phyloP scores from a whole-genome alignment of 2,888 invertebrate species.

The Eilema griseolum region DNA sequence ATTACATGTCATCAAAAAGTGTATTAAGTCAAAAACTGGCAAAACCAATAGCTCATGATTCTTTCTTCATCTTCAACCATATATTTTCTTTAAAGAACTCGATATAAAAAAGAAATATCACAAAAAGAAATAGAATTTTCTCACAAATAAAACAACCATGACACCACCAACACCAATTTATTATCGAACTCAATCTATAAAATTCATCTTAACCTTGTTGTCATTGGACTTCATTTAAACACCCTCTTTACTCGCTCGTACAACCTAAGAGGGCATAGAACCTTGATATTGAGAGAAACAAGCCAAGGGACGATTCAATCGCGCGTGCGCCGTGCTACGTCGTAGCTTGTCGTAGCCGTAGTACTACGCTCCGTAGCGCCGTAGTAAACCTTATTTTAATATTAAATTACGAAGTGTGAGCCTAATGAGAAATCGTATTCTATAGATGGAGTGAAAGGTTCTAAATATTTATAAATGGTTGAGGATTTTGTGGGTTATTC shows the following conservation, averaged over 20 bases:
- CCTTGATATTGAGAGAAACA: slow-evolving; percentile 24
- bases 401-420: slow-evolving; percentile 23
- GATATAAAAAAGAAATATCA: too few relatives aligned
- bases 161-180: not conserved
- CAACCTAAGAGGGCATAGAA: slow-evolving; percentile 31
- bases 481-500: slow-evolving; percentile 12
- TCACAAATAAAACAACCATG: not conserved
- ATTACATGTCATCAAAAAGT: too few relatives aligned
- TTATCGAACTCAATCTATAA: slow-evolving; percentile 3
- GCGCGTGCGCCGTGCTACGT: slow-evolving; percentile 42
- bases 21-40: not conserved
- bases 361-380: slow-evolving; percentile 42
- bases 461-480: not conserved
- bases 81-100: not conserved
- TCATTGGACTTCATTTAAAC: slow-evolving; percentile 23
- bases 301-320: slow-evolving; percentile 21
- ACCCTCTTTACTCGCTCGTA: not conserved
- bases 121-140: not conserved
- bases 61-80: too few relatives aligned
- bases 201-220: slow-evolving; percentile 7
- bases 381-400: slow-evolving; percentile 35
- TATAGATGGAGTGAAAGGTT: not conserved
- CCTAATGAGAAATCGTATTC: slow-evolving; percentile 15
- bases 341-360: slow-evolving; percentile 43
- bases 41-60: too few relatives aligned